phyloP scores from a whole-genome alignment of 2,888 invertebrate genomes.

The Pristionchus mayeri region DNA sequence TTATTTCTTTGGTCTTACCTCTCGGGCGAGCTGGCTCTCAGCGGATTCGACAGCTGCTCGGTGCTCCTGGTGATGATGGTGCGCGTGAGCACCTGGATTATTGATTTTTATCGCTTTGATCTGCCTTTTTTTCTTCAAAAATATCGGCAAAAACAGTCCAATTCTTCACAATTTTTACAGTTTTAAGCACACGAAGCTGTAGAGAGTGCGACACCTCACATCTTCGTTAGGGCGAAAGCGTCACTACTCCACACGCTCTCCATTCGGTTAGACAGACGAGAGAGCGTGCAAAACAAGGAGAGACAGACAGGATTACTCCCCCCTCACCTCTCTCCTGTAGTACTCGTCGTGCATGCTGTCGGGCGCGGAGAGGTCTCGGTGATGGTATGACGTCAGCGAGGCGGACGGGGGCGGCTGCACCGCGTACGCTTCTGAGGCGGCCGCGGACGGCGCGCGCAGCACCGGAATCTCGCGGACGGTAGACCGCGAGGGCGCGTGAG shows the following conservation, averaged over 20 bases:
- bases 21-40: constrained; percentile 62
- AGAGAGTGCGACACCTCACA: not conserved
- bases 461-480: constrained; percentile 75
- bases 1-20: too few relatives aligned
- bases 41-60: constrained; percentile 70
- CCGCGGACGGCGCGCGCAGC: constrained; percentile 69
- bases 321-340: constrained; percentile 70
- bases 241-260: too few relatives aligned
- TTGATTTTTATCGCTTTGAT: not conserved
- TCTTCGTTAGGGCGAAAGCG: not conserved
- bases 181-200: not conserved
- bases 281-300: too few relatives aligned
- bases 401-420: constrained; percentile 48
- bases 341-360: constrained; percentile 69
- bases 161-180: not conserved
- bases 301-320: not conserved
- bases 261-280: too few relatives aligned
- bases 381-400: constrained; percentile 13
- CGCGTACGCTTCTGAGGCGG: constrained; percentile 62
- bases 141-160: not conserved
- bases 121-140: too few relatives aligned
- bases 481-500: constrained; percentile 63
- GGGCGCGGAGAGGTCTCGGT: constrained; percentile 9
- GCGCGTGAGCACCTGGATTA: constrained; percentile 71
- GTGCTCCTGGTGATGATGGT: constrained; percentile 75